Evolutionary conservation across 2,888 invertebrate species (phyloP), one percentile per base, ranked within the genome.

Genomic region (Eulithis testata): DNA sequence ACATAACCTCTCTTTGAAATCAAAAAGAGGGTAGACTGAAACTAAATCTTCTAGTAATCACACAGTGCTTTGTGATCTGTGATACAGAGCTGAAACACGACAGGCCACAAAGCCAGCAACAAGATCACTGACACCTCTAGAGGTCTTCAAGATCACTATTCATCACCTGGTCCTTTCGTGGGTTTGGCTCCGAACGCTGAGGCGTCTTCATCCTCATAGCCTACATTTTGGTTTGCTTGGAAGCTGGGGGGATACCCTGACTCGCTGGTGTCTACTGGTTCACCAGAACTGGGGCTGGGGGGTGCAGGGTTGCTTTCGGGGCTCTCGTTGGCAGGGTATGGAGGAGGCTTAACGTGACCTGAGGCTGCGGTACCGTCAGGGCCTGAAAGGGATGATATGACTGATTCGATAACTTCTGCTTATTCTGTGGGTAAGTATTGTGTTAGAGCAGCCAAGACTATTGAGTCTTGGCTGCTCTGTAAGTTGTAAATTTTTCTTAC

Each of bases 291-390:
- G 53, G 74, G 67, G 62, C 74, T 79, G 31, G 76, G 14, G 55
- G 69, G 76, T 49, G 64, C 73, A 71, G 73, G 79, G 69, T 74
- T 74, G 63, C 75, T 76, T 4, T 73, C 74, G 37, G 70, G 52
- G 70, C 84, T 82, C 11, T 91, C 90, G n/a, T 40, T 40, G 14
- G 72, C 70, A 44, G 88, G 84, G 75, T 90, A 93, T 3, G 91
- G 91, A 11, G 91, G 89, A 21, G 94, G 94, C 74, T 94, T 94
- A 6, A 93, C 89, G 74, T 94, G 94, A 0, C 94, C 94, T 71
- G 94, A 94, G 37, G 94, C 94, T 44, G 94, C 94, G 5, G 94
- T 93, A 40, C 92, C 94, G 68, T 93, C 93, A 14, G 94, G 93
- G 40, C 90, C 91, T 90, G 76, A 62, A 79, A 85, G 66, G 59